A percentile compares a stretch with the other conserved stretches of the same genome.
Evolutionary conservation across 2,797 vertebrate species (phyloP).

Genomic region (Spinibarbus caldwelli): DNA sequence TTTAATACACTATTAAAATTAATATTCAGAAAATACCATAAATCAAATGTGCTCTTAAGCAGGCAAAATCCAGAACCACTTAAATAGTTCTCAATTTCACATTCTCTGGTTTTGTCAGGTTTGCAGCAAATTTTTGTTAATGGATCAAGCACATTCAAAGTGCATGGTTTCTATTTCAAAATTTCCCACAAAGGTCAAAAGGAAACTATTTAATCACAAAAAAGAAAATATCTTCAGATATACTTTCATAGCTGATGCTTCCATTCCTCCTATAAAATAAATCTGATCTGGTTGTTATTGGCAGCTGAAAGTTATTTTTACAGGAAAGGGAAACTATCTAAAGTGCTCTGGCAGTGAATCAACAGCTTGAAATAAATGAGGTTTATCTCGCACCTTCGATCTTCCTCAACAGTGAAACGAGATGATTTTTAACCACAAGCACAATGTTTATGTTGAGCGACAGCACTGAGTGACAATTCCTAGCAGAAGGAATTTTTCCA

Average conservation of each 20-base stretch:
- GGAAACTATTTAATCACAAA: slow-evolving; percentile 10
- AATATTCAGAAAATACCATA: neutral
- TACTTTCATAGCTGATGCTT: slow-evolving; percentile 40
- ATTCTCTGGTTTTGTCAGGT: neutral
- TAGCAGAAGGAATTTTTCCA: neutral
- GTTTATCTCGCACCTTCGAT: slow-evolving; percentile 8
- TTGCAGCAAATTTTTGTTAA: neutral
- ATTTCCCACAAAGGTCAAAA: slow-evolving; percentile 21
- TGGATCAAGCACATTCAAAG: slow-evolving; percentile 31
- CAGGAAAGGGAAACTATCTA: slow-evolving; percentile 48
- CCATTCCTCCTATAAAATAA: slow-evolving; percentile 41
- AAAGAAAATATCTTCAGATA: slow-evolving; percentile 25
- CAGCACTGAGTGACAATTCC: neutral
- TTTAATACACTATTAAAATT: neutral
- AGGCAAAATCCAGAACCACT: neutral
- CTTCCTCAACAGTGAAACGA: neutral
- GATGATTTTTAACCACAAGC: neutral
- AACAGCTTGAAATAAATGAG: neutral
- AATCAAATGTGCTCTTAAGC: neutral
- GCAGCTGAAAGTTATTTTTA: slow-evolving; percentile 49
- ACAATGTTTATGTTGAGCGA: slow-evolving; percentile 11
- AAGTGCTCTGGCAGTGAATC: slow-evolving; percentile 55
- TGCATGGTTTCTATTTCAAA: neutral
- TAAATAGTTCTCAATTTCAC: slow-evolving; percentile 2
- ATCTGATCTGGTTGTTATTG: slow-evolving; percentile 44